Conservation (phyloP, 53 echinoderm and acorn worm species). For the Mesocentrotus franciscanus region DNA sequence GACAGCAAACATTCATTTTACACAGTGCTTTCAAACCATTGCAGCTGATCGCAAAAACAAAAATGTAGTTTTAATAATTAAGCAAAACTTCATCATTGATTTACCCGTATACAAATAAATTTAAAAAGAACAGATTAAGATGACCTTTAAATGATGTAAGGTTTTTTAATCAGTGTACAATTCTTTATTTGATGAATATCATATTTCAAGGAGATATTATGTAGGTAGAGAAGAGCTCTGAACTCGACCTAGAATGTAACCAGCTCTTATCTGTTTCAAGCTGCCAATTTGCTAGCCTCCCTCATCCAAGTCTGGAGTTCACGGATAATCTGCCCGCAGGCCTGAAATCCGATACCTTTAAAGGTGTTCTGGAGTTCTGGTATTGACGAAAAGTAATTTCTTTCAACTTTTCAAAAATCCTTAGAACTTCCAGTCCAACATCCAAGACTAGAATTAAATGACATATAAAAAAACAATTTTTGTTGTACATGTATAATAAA, state of each 20-base stretch:
- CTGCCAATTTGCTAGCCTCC: neutral
- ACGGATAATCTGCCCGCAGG: neutral
- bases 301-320: neutral
- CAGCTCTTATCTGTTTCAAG: neutral
- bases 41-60: no score
- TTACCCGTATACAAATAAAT: no score
- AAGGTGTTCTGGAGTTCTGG: neutral
- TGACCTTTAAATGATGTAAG: neutral
- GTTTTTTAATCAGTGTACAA: neutral
- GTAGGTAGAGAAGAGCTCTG: neutral
- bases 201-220: neutral
- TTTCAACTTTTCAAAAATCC: neutral
- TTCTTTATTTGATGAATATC: neutral
- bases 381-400: neutral
- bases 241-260: constrained; percentile 18
- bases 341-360: neutral
- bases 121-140: neutral
- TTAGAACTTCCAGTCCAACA: neutral
- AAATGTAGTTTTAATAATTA: no score
- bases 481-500: no score
- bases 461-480: no score
- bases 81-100: no score
- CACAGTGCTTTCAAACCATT: no score
- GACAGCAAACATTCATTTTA: no score
- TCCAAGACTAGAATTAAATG: neutral